Percentiles rank a stretch among this genome's conserved stretches.
These are phyloP conservation scores for Calcarius ornatus DNA, from an alignment of 2,113 vertebrate species.

Conservation along the genomic window DNA sequence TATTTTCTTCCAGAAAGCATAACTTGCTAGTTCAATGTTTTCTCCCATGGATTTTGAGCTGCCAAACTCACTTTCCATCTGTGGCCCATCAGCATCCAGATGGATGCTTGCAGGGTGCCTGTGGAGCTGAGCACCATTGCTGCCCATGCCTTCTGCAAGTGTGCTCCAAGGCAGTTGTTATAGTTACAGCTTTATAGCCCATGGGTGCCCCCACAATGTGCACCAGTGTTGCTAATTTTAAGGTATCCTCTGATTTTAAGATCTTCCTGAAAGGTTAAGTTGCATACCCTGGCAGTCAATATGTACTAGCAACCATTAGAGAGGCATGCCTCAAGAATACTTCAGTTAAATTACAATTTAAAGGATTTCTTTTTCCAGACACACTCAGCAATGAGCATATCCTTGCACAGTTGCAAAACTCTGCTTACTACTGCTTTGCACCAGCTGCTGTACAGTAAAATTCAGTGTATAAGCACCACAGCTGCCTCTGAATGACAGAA, in stretches of 20 bases:
- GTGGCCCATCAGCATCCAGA: constrained; percentile 17
- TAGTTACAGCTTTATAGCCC: not conserved
- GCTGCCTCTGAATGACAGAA: not conserved
- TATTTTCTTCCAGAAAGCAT: not conserved
- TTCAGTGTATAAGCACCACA: not conserved
- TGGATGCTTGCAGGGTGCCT: not conserved
- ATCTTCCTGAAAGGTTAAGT: not conserved
- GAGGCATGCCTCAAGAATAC: not conserved
- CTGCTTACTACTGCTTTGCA: not conserved
- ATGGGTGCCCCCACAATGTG: not conserved
- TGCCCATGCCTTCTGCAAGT: not conserved
- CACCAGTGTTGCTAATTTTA: not conserved
- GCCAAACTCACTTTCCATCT: constrained; percentile 25
- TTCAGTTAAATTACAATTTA: not conserved
- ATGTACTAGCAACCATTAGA: not conserved
- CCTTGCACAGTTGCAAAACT: not conserved
- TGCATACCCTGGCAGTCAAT: not conserved
- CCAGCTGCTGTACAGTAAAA: not conserved
- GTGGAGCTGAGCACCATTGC: not conserved
- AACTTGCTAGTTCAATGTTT: not conserved
- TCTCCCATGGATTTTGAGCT: not conserved
- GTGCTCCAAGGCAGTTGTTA: not conserved
- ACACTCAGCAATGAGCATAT: not conserved
- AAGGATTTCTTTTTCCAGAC: not conserved
- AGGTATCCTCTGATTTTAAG: not conserved